Evolutionary conservation across 2,888 invertebrate species (phyloP).

Genomic region (Phasia obesa): DNA sequence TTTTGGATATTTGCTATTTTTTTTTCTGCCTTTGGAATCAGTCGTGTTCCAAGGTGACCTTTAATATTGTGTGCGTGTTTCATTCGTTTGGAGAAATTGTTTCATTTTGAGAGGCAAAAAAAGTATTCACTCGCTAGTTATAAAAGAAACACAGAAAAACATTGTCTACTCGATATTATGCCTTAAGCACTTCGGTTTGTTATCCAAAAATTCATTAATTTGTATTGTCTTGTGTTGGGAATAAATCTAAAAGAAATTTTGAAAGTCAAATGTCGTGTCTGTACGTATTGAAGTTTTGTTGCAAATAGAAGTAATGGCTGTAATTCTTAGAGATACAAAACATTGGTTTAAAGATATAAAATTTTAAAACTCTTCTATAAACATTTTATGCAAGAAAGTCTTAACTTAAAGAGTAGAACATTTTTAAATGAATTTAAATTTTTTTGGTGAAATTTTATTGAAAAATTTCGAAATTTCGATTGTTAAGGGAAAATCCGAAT

Average conservation of each 20-base stretch:
- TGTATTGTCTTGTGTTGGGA: not conserved
- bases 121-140: not conserved
- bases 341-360: not conserved
- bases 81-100: slow-evolving; percentile 25
- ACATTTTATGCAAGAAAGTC: too few species aligned
- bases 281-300: too few species aligned
- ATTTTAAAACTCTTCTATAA: not conserved
- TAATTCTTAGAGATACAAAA: not conserved
- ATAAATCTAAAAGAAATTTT: slow-evolving; percentile 36
- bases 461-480: too few species aligned
- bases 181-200: not conserved
- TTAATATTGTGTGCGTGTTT: slow-evolving; percentile 27
- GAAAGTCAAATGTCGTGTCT: too few species aligned
- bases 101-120: not conserved
- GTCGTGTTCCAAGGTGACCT: slow-evolving; percentile 65
- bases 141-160: too few species aligned
- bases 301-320: slow-evolving; percentile 2
- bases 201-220: not conserved
- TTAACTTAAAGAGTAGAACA: too few species aligned
- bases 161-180: not conserved
- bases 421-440: too few species aligned
- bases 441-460: too few species aligned
- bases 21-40: slow-evolving; percentile 60
- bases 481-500: too few species aligned
- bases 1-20: slow-evolving; percentile 35